phyloP scores from a whole-genome alignment of 2,888 invertebrate species.

The Hirtodrosophila duncani region DNA sequence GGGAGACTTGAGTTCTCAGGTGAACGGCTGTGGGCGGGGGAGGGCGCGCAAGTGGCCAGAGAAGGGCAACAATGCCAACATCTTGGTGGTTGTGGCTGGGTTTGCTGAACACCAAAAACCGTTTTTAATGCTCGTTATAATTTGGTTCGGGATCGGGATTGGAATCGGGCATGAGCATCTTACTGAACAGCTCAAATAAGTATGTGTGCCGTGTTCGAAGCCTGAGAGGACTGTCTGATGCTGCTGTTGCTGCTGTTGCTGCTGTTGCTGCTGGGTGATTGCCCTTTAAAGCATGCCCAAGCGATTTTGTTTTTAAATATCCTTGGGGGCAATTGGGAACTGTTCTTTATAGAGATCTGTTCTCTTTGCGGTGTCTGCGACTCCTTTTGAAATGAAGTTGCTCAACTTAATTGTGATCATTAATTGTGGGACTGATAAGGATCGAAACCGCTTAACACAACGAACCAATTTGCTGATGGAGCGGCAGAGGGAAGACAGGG shows the following conservation, averaged over 20 bases:
- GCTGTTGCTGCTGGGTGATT: conserved; percentile 52
- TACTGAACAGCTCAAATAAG: conserved; percentile 6
- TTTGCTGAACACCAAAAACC: conserved; percentile 51
- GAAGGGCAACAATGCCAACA: no score
- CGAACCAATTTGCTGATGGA: no score
- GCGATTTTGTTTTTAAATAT: conserved; percentile 44
- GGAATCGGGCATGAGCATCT: conserved; percentile 5
- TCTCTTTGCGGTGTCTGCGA: conserved; percentile 9
- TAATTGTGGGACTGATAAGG: no score
- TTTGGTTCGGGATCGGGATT: conserved; percentile 33
- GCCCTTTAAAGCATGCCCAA: conserved; percentile 48
- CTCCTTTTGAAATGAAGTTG: conserved; percentile 43
- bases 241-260: conserved; percentile 9
- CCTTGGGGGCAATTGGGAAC: conserved; percentile 54
- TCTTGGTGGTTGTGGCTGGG: conserved; percentile 1
- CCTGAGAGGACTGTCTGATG: conserved; percentile 13
- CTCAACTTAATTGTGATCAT: conserved; percentile 50
- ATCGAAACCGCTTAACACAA: no score
- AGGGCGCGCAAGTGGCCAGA: not conserved
- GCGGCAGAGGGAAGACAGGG: no score
- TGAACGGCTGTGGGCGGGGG: conserved; percentile 24
- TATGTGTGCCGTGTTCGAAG: conserved; percentile 19
- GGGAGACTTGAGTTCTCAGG: conserved; percentile 20
- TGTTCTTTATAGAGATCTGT: conserved; percentile 20
- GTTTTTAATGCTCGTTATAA: conserved; percentile 66